Percentiles rank a stretch among this genome's conserved stretches.
phyloP scores from a whole-genome alignment of 2,888 invertebrate genomes.

The Xanthia icteritia region DNA sequence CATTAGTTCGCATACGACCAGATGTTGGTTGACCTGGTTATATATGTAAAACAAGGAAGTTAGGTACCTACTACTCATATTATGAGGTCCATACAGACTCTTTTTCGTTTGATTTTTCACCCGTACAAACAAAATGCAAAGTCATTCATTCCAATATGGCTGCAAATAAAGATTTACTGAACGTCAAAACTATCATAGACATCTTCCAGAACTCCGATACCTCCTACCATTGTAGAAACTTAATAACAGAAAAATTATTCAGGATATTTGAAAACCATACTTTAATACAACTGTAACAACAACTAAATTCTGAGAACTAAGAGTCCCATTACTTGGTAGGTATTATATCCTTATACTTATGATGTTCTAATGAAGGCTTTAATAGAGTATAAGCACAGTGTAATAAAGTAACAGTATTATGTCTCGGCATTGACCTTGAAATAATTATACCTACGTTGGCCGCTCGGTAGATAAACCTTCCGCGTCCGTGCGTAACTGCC shows the following conservation, averaged over 20 bases:
- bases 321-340: not conserved
- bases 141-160: not conserved
- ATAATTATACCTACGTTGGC: too few species aligned
- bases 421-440: too few species aligned
- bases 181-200: not conserved
- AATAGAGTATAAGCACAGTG: not conserved
- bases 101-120: not conserved
- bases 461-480: too few species aligned
- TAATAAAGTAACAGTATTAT: too few species aligned
- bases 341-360: not conserved
- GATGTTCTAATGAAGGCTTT: slow-evolving; percentile 1
- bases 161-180: not conserved
- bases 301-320: not conserved
- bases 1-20: slow-evolving; percentile 45
- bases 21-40: slow-evolving; percentile 48
- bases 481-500: too few species aligned
- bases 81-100: not conserved
- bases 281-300: not conserved
- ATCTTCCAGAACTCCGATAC: not conserved
- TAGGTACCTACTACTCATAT: not conserved
- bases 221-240: not conserved
- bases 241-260: not conserved
- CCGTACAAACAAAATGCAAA: not conserved
- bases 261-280: not conserved
- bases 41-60: slow-evolving; percentile 18